Evolutionary conservation across 2,797 vertebrate genomes (phyloP), one percentile per base, ranked within the genome.

Genomic region (Smutsia gigantea): DNA sequence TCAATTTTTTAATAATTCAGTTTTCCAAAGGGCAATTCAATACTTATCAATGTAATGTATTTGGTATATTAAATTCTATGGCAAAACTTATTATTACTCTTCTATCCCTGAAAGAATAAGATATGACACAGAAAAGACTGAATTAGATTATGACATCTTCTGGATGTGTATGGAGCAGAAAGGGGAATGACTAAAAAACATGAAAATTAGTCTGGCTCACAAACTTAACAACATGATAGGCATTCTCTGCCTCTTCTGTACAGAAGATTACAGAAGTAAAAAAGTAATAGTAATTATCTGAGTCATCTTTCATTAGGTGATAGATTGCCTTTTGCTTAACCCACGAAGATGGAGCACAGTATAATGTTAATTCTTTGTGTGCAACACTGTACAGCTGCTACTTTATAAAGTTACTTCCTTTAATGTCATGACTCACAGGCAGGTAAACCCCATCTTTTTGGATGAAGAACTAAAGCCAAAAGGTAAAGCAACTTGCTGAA

Each of bases 141-240:
- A 92, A 71, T 68, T 59, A 64, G 55, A 57, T 74, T 74, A 93
- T 74, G 68, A 64, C 17, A 74, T 77, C 66, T 37, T 91, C 34
- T 96, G 46, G 46, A 46, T 46, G 46, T 46, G 10, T 46, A 46
- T 46, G 46, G 46, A 46, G 46, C 66, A 95, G 63, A 86, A 82
- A 91, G 31, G 13, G n/a, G 27, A 93, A 87, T 78, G 68, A 85
- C 59, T n/a, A 75, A 12, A 93, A 94, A 93, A 82, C 61, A 93
- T 14, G 75, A 95, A 96, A 77, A 75, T 77, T 27, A 92, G 55
- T 39, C 23, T 82, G 81, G 42, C n/a, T 84, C 42, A 66, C 7
- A 92, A 94, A 82, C 61, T 57, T 87, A 88, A 93, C 78, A 88
- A 89, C 37, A 78, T 19, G 83, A 85, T 59, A 92, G 29, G 27